These are phyloP conservation scores for Piliocolobus tephrosceles DNA, from an alignment of 2,113 vertebrate species.

Conservation along the genomic window DNA sequence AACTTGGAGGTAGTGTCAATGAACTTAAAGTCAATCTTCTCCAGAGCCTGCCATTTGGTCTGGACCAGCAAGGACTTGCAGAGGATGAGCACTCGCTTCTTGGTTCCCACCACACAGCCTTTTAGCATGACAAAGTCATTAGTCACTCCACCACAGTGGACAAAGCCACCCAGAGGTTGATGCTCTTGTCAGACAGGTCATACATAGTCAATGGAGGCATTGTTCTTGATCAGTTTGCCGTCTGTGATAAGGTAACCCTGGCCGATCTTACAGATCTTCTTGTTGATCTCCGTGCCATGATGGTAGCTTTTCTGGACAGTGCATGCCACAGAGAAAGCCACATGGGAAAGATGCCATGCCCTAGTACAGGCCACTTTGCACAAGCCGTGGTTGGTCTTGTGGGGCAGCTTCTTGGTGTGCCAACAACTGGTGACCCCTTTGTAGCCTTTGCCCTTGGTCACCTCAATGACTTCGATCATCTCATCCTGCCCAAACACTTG, in stretches of 20 bases:
- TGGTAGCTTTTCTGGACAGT: slow-evolving; percentile 98
- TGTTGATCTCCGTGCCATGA: slow-evolving; percentile 96
- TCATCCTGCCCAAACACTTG: slow-evolving; percentile 92
- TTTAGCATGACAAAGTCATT: no score
- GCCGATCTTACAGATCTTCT: slow-evolving; percentile 83
- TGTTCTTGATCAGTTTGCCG: neutral
- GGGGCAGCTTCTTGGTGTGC: slow-evolving; percentile 94
- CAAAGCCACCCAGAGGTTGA: neutral
- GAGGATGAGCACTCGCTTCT: no score
- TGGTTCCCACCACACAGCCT: no score
- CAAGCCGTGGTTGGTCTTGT: slow-evolving; percentile 83
- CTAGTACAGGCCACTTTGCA: slow-evolving; percentile 97
- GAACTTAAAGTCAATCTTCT: no score
- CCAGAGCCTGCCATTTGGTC: no score
- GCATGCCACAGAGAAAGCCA: slow-evolving; percentile 96
- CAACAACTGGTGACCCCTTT: slow-evolving; percentile 98
- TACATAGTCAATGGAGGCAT: neutral
- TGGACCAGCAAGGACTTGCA: no score
- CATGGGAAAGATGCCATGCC: slow-evolving; percentile 96
- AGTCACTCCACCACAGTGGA: no score
- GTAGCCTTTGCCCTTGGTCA: slow-evolving; percentile 90
- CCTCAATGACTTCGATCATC: slow-evolving; percentile 94
- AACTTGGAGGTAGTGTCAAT: no score
- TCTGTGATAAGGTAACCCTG: neutral
- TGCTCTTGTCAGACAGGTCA: neutral